Evolutionary conservation across 2,797 vertebrate species (phyloP), one percentile per base, ranked within the genome.

Genomic region (Mormyrus proboscirostris): DNA sequence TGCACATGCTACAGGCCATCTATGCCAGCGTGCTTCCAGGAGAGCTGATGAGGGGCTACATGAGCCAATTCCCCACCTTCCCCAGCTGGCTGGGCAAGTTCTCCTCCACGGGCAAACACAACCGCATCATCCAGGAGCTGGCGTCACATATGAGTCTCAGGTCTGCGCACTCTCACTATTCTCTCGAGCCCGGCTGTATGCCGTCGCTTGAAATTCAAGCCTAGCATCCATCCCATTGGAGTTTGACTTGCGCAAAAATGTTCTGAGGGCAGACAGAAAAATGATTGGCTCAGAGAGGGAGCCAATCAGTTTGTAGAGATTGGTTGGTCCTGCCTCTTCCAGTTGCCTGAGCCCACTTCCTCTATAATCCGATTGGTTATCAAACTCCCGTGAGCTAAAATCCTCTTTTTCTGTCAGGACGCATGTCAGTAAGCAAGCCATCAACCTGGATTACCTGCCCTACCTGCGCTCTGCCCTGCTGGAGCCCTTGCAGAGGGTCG

Each of bases 21-120:
- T 99, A 98, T 90, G 97, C 98, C 59, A 99, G 99, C 0, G 98
- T 99, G 93, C 93, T 99, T 87, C 99, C 98, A 0, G 99, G 99
- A 1, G 99, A 99, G 93, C 94, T 99, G 91, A 99, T 99, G 99
- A 96, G 96, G 88, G 99, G 99, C n/a, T 96, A 97, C 92, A 97
- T 99, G 97, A 95, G 93, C 88, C 97, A 98, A 91, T 99, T 99
- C 92, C 99, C 98, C 0, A 93, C 94, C 57, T 99, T 99, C 91
- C 98, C 99, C 79, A 97, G 96, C 95, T 99, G 99, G 99, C 93
- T 99, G 90, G 98, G 99, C 82, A 99, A 97, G 53, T 94, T 96
- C 92, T 99, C 98, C 1, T 97, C 98, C 0, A 96, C 96, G 0
- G 96, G 93, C 91, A 99, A 97, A 94, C 97, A 99, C 0, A 96